These are phyloP conservation scores for Colaptes auratus DNA, from an alignment of 2,113 vertebrate genomes.

Conservation along the genomic window DNA sequence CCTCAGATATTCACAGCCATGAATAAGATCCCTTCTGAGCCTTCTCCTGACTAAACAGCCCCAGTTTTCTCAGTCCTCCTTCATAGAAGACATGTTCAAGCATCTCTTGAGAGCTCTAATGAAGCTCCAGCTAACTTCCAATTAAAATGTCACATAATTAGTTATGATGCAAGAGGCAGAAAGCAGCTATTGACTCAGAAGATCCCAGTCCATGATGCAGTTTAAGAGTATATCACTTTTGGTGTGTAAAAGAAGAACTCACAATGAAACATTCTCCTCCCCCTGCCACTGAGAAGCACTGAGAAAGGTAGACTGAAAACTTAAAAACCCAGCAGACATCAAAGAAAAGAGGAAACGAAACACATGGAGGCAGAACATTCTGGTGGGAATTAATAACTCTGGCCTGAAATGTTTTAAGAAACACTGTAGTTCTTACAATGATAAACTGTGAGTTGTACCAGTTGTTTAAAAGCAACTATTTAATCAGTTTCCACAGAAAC, in stretches of 20 bases:
- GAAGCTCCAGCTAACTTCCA: background rate
- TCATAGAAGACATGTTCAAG: too few species aligned
- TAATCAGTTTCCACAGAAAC: background rate
- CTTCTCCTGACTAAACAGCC: too few species aligned
- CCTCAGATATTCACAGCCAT: too few species aligned
- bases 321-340: background rate
- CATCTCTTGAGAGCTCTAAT: conserved; percentile 1
- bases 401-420: background rate
- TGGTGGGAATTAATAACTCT: background rate
- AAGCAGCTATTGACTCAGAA: background rate
- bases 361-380: background rate
- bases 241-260: background rate
- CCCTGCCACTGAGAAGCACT: background rate
- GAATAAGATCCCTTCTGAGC: too few species aligned
- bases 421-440: background rate
- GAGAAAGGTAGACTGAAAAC: background rate
- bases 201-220: background rate
- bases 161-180: conserved; percentile 44
- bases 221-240: background rate
- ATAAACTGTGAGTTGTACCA: background rate
- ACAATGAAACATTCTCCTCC: background rate
- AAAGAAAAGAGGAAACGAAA: background rate
- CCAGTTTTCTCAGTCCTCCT: too few species aligned
- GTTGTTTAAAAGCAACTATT: background rate
- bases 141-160: background rate